Conservation (phyloP, 2,797 vertebrate species). For the Paratrypauchen microcephalus region DNA sequence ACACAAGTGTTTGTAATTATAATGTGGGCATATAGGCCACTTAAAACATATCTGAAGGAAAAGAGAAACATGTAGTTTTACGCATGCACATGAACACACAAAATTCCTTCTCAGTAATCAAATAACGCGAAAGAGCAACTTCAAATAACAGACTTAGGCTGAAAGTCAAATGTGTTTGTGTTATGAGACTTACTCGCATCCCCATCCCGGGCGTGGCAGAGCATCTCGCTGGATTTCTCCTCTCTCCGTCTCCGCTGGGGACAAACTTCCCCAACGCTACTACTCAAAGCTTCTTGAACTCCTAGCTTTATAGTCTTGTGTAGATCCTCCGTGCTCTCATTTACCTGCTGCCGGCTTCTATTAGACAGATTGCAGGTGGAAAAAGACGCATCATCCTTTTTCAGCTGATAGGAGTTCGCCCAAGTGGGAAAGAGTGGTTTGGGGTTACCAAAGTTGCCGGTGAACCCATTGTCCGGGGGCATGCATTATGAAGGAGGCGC, state of each 20-base stretch:
- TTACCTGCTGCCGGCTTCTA: slow-evolving; percentile 77
- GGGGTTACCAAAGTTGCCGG: slow-evolving; percentile 72
- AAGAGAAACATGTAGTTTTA: not conserved
- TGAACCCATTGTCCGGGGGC: slow-evolving; percentile 70
- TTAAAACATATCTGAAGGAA: not conserved
- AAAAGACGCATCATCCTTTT: slow-evolving; percentile 65
- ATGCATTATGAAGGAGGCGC: slow-evolving; percentile 77
- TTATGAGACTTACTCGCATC: slow-evolving; percentile 40
- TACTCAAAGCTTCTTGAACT: slow-evolving; percentile 28
- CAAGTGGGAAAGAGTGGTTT: slow-evolving; percentile 50
- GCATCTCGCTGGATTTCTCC: not conserved
- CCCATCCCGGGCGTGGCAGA: slow-evolving; percentile 50
- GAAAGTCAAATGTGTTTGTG: not conserved
- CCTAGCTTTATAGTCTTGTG: slow-evolving; percentile 49
- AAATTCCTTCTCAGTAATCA: not conserved
- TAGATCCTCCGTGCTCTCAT: slow-evolving; percentile 41
- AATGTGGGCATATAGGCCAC: not conserved
- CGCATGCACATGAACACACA: not conserved
- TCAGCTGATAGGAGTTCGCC: slow-evolving; percentile 60
- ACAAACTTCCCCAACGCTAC: slow-evolving; percentile 36
- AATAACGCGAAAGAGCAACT: not conserved
- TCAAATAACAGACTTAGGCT: not conserved
- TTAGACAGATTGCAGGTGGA: slow-evolving; percentile 76
- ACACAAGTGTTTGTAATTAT: not conserved
- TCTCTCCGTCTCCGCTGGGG: not conserved